A percentile compares a stretch with the other conserved stretches of the same genome.
Conservation (phyloP, 2,113 vertebrate genomes). For the Gobiocypris rarus region DNA sequence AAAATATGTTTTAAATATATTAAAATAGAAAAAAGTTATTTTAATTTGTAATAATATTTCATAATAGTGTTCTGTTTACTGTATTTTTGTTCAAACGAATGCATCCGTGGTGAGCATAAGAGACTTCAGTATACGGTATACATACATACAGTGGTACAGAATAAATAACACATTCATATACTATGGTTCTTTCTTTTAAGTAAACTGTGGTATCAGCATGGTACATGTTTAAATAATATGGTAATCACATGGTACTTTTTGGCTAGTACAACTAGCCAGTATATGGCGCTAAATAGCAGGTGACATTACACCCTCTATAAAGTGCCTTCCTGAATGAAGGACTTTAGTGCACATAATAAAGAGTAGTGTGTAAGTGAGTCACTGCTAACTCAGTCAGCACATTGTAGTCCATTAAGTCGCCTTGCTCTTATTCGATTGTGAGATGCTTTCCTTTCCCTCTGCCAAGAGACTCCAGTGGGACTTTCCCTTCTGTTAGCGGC, state of each 20-base stretch:
- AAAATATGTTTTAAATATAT: background rate
- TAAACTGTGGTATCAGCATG: no score
- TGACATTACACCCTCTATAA: slow-evolving; percentile 37
- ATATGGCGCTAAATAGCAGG: background rate
- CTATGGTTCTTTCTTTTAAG: no score
- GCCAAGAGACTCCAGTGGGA: slow-evolving; percentile 39
- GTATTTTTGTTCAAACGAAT: no score
- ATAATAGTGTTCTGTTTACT: no score
- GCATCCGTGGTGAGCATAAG: no score
- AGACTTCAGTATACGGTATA: no score
- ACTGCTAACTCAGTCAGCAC: slow-evolving; percentile 20
- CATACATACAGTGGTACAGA: no score
- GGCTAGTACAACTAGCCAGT: background rate
- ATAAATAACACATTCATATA: no score
- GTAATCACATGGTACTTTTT: background rate
- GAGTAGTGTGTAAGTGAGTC: slow-evolving; percentile 6
- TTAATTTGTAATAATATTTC: no score
- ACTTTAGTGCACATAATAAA: slow-evolving; percentile 43
- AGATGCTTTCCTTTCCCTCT: slow-evolving; percentile 32
- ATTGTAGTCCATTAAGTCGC: slow-evolving; percentile 44
- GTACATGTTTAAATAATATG: background rate
- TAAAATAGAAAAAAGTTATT: no score
- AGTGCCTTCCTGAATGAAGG: slow-evolving; percentile 6
- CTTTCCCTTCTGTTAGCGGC: slow-evolving; percentile 34
- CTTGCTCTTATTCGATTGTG: slow-evolving; percentile 52